A percentile compares a stretch with the other conserved stretches of the same genome.
phyloP scores from a whole-genome alignment of 2,888 invertebrate genomes.

The Drosophila paracracens region DNA sequence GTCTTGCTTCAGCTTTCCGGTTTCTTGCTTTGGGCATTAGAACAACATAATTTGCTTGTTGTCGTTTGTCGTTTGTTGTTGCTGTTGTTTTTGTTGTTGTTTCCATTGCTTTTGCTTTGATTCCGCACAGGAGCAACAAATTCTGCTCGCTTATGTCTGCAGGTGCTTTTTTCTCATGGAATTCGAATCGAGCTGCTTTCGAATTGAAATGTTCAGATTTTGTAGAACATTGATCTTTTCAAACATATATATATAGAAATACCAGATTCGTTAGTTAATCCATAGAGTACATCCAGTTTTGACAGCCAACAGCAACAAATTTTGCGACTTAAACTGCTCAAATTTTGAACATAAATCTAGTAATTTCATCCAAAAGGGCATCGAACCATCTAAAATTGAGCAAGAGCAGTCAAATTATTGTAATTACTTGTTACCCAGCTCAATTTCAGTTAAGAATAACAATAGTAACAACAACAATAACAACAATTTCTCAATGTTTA shows the following conservation, averaged over 20 bases:
- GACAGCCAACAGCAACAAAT: neutral
- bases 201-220: neutral
- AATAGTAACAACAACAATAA: conserved; percentile 10
- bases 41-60: conserved; percentile 69
- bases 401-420: conserved; percentile 13
- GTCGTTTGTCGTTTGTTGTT: conserved; percentile 35
- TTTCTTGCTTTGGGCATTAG: conserved; percentile 45
- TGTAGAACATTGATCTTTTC: neutral
- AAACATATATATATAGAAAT: neutral
- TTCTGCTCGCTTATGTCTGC: neutral
- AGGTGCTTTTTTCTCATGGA: conserved; percentile 17
- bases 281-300: neutral
- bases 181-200: conserved; percentile 5
- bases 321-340: neutral
- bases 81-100: conserved; percentile 32
- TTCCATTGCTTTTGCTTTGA: conserved; percentile 34
- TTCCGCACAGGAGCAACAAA: conserved; percentile 22
- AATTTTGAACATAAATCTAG: neutral
- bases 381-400: conserved; percentile 24
- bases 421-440: conserved; percentile 30
- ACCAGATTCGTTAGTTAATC: neutral
- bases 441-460: conserved; percentile 11
- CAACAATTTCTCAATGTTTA: conserved; percentile 39
- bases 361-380: conserved; percentile 7
- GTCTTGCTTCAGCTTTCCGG: conserved; percentile 41